Base-by-base conservation (phyloP, 2,113 vertebrate genomes). In the Festucalex cinctus region DNA sequence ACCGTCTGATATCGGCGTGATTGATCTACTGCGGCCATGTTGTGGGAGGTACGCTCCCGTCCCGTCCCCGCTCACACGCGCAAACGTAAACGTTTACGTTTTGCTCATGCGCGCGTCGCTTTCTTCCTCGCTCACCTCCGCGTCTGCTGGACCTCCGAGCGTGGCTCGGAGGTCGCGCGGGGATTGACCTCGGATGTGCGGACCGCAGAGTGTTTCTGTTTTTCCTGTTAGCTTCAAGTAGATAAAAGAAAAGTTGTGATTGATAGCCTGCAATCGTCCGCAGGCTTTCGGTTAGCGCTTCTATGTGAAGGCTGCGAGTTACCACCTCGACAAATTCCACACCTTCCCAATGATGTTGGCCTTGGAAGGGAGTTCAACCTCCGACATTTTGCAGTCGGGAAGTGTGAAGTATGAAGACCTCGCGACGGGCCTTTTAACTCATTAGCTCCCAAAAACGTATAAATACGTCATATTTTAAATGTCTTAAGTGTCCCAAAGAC, bases 1-100 rank as follows among this genome's bases (percentile, higher is more conserved):
- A 84, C 82, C 83, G 75, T 86, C 83, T 85, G 86, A 90, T 90
- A 90, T 86, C 81, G 73, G 78, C 26, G 64, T 85, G 86, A 90
- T 85, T 83, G 84, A 90, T 87, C 75, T 81, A 71, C 60, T 48
- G 1, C 65, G 67, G 70, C 53, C 35, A 54, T 56, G 77, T 73
- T 84, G 83, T 77, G 85, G 79, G 76, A 85, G 79, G 74, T 80
- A 64, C 75, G 72, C 73, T 67, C 80, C 64, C 59, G 9, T 65
- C 37, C 37, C 71, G 65, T 80, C 60, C 58, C 3, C 66, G 43
- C 77, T 58, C 66, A 66, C 76, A 78, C 83, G 78, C 78, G 70
- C 74, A 78, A 84, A 39, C 71, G 84, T 85, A 90, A 87, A 88
- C 85, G 87, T 88, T 87, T 85, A 83, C 41, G 67, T 84, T 84